phyloP scores from a whole-genome alignment of 2,113 vertebrate genomes.

The Catharus bicknelli region DNA sequence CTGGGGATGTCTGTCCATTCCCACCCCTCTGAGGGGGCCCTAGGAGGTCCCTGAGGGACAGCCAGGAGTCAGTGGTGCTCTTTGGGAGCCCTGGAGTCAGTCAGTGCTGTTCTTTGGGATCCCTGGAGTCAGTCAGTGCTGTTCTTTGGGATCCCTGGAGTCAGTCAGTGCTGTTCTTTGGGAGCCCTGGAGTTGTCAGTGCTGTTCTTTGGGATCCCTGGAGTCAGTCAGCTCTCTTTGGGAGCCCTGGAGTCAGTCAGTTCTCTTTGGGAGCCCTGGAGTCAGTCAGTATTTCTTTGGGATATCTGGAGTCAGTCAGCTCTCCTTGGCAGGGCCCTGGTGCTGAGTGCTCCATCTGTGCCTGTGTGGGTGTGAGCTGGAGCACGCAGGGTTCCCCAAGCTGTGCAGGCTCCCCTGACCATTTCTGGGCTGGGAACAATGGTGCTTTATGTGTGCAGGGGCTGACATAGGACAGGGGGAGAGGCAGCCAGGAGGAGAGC shows the following conservation, averaged over 20 bases:
- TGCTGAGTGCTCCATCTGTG: background rate
- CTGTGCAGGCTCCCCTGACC: background rate
- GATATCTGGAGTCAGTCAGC: too few species aligned
- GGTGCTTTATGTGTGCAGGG: background rate
- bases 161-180: too few species aligned
- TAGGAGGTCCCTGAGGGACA: background rate
- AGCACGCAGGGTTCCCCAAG: rapidly evolving
- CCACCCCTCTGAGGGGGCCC: rapidly evolving
- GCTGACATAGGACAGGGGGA: background rate
- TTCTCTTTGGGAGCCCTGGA: too few species aligned
- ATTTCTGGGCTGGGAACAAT: slow-evolving; percentile 5
- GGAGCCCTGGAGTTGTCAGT: background rate
- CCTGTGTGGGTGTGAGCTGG: background rate
- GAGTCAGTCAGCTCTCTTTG: too few species aligned
- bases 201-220: too few species aligned
- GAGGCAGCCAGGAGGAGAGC: slow-evolving; percentile 17
- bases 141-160: too few species aligned
- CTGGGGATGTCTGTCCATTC: background rate
- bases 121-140: too few species aligned
- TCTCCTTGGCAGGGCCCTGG: too few species aligned
- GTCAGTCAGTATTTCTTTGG: too few species aligned
- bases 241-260: too few species aligned
- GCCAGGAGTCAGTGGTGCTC: background rate
- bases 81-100: background rate
- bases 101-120: too few species aligned